phyloP scores from a whole-genome alignment of 2,113 vertebrate species.

The Ailuropoda melanoleuca region DNA sequence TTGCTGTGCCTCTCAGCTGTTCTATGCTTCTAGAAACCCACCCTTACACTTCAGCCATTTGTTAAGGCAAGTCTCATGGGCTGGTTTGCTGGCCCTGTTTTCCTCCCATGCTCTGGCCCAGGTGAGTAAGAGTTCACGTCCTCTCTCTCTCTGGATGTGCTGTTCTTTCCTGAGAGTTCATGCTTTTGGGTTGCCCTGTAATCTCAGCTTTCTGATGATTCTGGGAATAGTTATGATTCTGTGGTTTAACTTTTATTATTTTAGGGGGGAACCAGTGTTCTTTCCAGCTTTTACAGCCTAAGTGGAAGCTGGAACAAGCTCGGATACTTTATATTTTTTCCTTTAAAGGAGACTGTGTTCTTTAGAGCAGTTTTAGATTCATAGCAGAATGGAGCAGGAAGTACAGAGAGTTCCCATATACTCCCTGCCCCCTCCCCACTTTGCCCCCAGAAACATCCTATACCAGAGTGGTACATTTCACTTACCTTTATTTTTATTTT shows the following conservation, averaged over 20 bases:
- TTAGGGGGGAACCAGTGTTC: neutral
- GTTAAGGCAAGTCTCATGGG: neutral
- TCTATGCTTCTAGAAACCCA: neutral
- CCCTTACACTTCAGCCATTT: neutral
- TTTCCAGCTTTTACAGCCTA: neutral
- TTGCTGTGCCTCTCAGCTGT: neutral
- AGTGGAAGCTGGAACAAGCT: neutral
- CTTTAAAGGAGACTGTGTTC: neutral
- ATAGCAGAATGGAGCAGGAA: neutral
- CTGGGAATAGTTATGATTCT: neutral
- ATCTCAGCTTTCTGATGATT: neutral
- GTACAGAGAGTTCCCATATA: neutral
- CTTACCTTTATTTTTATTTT: neutral
- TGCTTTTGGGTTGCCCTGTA: neutral
- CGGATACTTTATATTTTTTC: neutral
- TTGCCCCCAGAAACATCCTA: neutral
- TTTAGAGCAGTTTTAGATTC: neutral
- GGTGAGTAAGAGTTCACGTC: neutral
- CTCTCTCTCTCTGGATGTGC: neutral
- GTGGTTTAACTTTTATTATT: neutral
- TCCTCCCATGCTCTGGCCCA: neutral
- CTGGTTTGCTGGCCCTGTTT: neutral
- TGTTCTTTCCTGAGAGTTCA: neutral
- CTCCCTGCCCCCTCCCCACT: rapidly evolving
- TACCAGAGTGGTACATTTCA: neutral